Conservation (phyloP, 2,888 invertebrate genomes). For the Galerucella nymphaeae region DNA sequence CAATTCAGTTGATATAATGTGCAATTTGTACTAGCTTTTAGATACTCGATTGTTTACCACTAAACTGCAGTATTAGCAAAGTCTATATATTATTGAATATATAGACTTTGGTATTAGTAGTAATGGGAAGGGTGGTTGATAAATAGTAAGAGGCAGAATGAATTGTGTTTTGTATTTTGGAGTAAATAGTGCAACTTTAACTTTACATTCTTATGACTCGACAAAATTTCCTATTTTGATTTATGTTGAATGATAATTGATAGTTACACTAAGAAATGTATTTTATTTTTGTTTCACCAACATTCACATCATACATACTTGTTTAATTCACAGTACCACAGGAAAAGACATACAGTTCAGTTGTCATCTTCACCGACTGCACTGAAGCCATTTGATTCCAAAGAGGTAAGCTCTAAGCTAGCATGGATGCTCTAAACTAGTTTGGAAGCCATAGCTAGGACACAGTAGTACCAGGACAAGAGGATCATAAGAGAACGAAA, state of each 20-base stretch:
- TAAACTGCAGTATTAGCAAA: constrained; percentile 27
- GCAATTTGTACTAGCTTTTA: constrained; percentile 56
- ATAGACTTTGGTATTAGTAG: no score
- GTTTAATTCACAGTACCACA: no score
- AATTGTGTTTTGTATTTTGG: constrained; percentile 17
- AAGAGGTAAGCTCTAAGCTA: no score
- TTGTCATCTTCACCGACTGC: no score
- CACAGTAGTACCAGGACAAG: no score
- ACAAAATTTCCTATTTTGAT: neutral
- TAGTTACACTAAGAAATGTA: neutral
- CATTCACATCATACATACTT: no score
- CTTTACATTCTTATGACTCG: constrained; percentile 2
- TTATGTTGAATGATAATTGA: neutral
- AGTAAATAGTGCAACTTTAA: constrained; percentile 4
- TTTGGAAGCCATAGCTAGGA: no score
- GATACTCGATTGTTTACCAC: constrained; percentile 32
- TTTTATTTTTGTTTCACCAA: neutral
- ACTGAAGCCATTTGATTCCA: no score
- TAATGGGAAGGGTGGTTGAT: constrained; percentile 27
- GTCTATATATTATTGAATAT: no score
- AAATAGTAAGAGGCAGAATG: constrained; percentile 1
- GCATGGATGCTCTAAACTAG: no score
- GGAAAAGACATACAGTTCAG: no score
- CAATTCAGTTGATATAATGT: constrained; percentile 61
- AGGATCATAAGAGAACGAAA: no score